Evolutionary conservation across 2,888 invertebrate species (phyloP).

Genomic region (Drosophila subquinaria): DNA sequence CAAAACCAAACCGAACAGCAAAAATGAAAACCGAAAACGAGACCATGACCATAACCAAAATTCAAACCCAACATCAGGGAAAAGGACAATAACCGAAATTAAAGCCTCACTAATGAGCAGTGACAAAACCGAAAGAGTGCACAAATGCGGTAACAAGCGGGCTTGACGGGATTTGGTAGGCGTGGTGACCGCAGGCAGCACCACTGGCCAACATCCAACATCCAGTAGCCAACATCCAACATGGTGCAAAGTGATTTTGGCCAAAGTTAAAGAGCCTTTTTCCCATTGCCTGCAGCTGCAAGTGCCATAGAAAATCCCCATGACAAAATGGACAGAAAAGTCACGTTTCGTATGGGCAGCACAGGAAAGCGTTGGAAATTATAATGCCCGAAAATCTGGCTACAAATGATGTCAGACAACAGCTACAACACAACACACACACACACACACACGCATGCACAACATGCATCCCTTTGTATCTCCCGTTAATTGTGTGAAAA

Average conservation of each 20-base stretch:
- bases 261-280: slow-evolving; percentile 71
- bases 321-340: slow-evolving; percentile 67
- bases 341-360: slow-evolving; percentile 60
- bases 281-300: slow-evolving; percentile 36
- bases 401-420: slow-evolving; percentile 45
- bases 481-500: slow-evolving; percentile 40
- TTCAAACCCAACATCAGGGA: slow-evolving; percentile 52
- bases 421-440: not conserved
- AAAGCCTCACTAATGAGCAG: slow-evolving; percentile 80
- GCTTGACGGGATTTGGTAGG: slow-evolving; percentile 19
- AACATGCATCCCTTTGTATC: slow-evolving; percentile 9
- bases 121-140: slow-evolving; percentile 72
- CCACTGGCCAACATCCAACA: slow-evolving; percentile 22
- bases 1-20: slow-evolving; percentile 5
- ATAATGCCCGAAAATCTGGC: slow-evolving; percentile 47
- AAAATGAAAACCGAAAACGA: slow-evolving; percentile 1
- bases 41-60: slow-evolving; percentile 29
- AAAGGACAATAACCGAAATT: slow-evolving; percentile 71
- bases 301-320: slow-evolving; percentile 15
- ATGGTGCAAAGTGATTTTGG: slow-evolving; percentile 70
- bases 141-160: slow-evolving; percentile 51
- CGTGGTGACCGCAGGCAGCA: slow-evolving; percentile 35
- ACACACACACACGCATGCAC: not conserved
- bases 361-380: slow-evolving; percentile 27
- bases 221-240: not conserved